Evolutionary conservation across 2,113 vertebrate genomes (phyloP), one percentile per base, ranked within the genome.

Genomic region (Epinephelus fuscoguttatus): DNA sequence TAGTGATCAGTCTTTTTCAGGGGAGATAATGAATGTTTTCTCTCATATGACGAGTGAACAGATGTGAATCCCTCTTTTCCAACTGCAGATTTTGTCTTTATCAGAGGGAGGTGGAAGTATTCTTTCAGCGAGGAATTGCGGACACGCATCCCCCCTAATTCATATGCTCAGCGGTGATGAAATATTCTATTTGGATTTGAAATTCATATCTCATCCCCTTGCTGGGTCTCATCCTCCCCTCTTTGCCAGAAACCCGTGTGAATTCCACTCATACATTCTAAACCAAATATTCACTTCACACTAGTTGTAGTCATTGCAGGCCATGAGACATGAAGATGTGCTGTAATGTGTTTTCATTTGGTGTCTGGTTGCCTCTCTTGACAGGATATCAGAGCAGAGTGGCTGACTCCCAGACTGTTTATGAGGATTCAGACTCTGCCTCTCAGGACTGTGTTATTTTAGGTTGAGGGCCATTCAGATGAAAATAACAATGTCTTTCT

Each of bases 121-220:
- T 87, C 60, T 74, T 80, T 86, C 64, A 75, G 73, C 11, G 3
- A 76, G 45, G 63, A 85, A 84, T 68, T 55, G 68, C 59, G 74
- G 85, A 88, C 89, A 80, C 5, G 9, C 86, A 80, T 52, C 18
- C 70, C 63, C 6, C 59, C 57, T 85, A 80, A 90, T 92, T 91
- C 47, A 55, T 82, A 87, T 84, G 71, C 88, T 76, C 76, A 63
- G 78, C 23, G n/a, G 56, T 91, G 92, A 94, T 92, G 86, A 91
- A 92, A 93, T 91, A 82, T 83, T 84, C 77, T 71, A 84, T 86
- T 89, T 75, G 69, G 59, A 78, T 84, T 91, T 92, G 88, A 92
- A 93, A 93, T 89, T 89, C 80, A 85, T 83, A 89, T 90, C 87
- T 86, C 85, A 84, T 79, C 66, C 77, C 74, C 60, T 3, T 4